Evolutionary conservation across 2,797 vertebrate genomes (phyloP), one percentile per base, ranked within the genome.

Genomic region (Hybognathus amarus): DNA sequence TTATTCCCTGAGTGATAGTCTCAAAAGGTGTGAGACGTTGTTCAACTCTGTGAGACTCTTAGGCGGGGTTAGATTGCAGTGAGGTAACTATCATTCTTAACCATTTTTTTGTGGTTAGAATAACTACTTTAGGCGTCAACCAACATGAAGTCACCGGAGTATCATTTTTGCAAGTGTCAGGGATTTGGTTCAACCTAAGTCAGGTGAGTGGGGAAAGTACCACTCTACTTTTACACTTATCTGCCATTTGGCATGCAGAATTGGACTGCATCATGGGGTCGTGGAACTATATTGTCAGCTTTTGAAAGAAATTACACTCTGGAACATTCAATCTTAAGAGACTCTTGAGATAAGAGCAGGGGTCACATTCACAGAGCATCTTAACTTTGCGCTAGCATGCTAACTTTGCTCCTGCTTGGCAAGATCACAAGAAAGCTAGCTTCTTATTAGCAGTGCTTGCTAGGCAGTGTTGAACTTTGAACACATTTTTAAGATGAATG

Each of bases 251-350:
- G 73, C 68, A 54, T 67, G 36, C 73, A 74, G 33, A 77, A 24
- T 63, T 45, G 69, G 59, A 79, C 71, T 8, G 54, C 27, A 56
- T 80, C 30, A 42, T 77, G 33, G 76, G 20, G 75, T 47, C 40
- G 42, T 76, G 50, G 20, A 30, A 22, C 61, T 64, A 54, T 75
- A 54, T 82, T 33, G 61, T 85, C 69, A 76, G 50, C 70, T 45
- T 84, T 85, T 42, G 18, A 68, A 71, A 80, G 79, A 81, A 79
- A 84, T 45, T 6, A 64, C 71, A 63, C 71, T 78, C 47, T 78
- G 78, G 70, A 79, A 66, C 63, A 30, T 80, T 85, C 66, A 74
- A 79, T 87, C 79, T 88, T 13, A 70, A 87, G 61, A 77, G 79
- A 54, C 84, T 83, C 71, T 85, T n/a, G 33, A 85, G 88, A 85